Conservation (phyloP, 2,797 vertebrate genomes). For the Psittacula echo region DNA sequence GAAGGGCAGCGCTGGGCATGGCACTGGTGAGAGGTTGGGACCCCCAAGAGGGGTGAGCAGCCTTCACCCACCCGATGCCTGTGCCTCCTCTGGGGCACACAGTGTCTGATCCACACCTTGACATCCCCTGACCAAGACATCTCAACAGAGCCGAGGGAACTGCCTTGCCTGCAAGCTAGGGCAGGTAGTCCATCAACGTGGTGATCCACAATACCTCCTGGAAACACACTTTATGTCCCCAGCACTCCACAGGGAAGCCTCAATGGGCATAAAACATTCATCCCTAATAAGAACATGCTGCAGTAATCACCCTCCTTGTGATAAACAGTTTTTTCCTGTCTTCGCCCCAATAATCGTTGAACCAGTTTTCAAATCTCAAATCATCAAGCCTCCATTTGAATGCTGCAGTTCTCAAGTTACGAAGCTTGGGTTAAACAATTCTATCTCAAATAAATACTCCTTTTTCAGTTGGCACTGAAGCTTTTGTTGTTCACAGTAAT, state of each 20-base stretch:
- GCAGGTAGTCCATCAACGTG: background rate
- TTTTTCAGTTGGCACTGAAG: constrained; percentile 66
- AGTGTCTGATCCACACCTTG: background rate
- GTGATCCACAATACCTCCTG: background rate
- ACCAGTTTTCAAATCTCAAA: constrained; percentile 69
- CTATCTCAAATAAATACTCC: constrained; percentile 74
- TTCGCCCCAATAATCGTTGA: constrained; percentile 50
- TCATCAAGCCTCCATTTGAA: constrained; percentile 58
- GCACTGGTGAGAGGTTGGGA: background rate
- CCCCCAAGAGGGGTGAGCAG: background rate
- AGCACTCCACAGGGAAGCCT: constrained; percentile 57
- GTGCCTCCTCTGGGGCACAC: background rate
- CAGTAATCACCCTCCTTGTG: constrained; percentile 60
- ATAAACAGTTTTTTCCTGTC: constrained; percentile 50
- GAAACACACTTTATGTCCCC: constrained; percentile 1
- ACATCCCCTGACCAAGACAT: background rate
- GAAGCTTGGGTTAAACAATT: constrained; percentile 76
- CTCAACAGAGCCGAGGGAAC: background rate
- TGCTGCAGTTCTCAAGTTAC: constrained; percentile 45
- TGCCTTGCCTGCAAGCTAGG: background rate
- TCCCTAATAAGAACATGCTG: constrained; percentile 62
- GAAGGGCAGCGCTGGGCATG: background rate
- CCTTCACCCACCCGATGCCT: rapidly evolving
- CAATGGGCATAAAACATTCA: constrained; percentile 61
- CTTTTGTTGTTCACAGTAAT: constrained; percentile 72